These are phyloP conservation scores for Pelusios castaneus DNA, from an alignment of 2,113 vertebrate species.

Conservation along the genomic window DNA sequence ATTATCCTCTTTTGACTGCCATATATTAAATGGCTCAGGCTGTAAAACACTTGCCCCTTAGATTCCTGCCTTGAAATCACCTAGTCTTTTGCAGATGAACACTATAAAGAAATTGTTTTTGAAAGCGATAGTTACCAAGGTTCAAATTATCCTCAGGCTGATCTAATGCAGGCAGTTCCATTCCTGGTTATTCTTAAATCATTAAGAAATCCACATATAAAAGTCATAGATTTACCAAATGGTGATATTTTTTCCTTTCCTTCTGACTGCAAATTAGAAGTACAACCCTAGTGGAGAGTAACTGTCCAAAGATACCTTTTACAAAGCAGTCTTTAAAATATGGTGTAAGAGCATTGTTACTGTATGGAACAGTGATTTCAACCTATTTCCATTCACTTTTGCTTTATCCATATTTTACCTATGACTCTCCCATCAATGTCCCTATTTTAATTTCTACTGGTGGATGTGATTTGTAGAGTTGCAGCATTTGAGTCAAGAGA, in stretches of 20 bases:
- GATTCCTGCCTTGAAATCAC: background rate
- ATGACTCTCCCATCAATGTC: background rate
- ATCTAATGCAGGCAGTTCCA: background rate
- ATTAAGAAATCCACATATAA: background rate
- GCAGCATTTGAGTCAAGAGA: background rate
- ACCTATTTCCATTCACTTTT: background rate
- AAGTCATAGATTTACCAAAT: background rate
- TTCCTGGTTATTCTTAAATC: background rate
- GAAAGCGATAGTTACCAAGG: background rate
- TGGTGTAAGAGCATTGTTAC: background rate
- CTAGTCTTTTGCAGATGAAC: background rate
- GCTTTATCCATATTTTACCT: background rate
- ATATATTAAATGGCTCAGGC: background rate
- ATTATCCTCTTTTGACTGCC: background rate
- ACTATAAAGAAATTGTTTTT: background rate
- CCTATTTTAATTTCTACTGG: background rate
- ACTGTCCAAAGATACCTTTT: background rate
- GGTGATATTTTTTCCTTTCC: no score
- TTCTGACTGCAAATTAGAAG: accelerated
- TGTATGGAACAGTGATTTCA: background rate
- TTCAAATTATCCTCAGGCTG: background rate
- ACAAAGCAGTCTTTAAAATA: background rate
- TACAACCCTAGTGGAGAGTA: background rate
- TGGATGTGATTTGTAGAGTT: background rate
- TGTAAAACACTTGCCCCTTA: constrained; percentile 14